These are phyloP conservation scores for Okamejei kenojei DNA, from an alignment of 2,797 vertebrate genomes.

Conservation along the genomic window DNA sequence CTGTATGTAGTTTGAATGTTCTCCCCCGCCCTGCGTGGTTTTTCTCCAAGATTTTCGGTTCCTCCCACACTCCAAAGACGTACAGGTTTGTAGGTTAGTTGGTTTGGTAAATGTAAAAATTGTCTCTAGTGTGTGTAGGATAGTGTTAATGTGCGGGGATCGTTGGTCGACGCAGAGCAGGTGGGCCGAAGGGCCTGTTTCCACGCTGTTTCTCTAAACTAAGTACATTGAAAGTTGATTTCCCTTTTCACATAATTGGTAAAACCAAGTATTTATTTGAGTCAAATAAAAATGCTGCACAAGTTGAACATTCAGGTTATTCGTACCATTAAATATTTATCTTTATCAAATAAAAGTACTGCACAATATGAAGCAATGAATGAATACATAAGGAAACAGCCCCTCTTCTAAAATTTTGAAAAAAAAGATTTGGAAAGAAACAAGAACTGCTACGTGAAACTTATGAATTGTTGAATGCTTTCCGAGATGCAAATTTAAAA, in stretches of 20 bases:
- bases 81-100: no score
- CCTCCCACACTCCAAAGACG: no score
- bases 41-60: no score
- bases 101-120: no score
- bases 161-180: no score
- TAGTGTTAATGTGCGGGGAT: no score
- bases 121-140: no score
- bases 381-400: background rate
- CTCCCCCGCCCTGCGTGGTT: no score
- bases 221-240: background rate
- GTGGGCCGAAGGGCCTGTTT: no score
- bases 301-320: background rate
- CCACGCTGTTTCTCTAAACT: no score
- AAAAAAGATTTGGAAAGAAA: background rate
- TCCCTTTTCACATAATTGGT: background rate
- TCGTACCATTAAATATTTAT: background rate
- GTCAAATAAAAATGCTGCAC: background rate
- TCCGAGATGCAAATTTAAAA: background rate
- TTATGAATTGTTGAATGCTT: background rate
- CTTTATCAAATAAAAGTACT: conserved; percentile 7
- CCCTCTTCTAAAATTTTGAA: background rate
- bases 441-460: background rate
- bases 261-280: background rate
- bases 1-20: no score
- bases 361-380: background rate